Base-by-base conservation (phyloP, 2,888 invertebrate genomes). In the Cryptus viduatorius region DNA sequence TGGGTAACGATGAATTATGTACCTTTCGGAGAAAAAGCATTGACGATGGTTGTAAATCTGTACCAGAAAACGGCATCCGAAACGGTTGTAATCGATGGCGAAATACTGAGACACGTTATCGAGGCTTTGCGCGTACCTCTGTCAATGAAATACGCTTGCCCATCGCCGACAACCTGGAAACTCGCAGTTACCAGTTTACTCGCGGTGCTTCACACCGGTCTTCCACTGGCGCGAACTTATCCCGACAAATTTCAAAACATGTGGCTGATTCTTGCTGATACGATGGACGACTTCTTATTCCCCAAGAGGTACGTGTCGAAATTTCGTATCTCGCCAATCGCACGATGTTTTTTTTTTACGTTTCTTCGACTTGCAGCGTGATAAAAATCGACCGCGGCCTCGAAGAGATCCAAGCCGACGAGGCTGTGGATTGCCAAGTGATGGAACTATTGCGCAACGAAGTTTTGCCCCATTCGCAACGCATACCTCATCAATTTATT, bases 251-350 rank as follows among this genome's bases (percentile, higher is more conserved):
- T 97, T 93, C 94, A 95, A 77, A 95, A 95, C 71, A 97, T 98
- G 95, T 99, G 99, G 99, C 96, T 96, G 77, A 97, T 97, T 89
- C 94, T 99, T 80, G 98, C 98, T 0, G 95, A 95, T 73, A 97
- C 98, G 0, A 94, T 99, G 50, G 98, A 99, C 90, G 97, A 98
- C 78, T 99, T 99, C 93, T 95, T 99, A 81, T 99, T 99, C 92
- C 97, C 98, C 8, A 96, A 96, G 91, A 96, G 96, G 97, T 97
- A 94, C 1, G 93, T 61, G 29, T 73, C 29, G 90, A 91, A 79
- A 79, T 31, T 61, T 67, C 42, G 10, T 50, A 8, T 14, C 16
- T 61, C 37, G 7, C 5, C 8, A 37, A 37, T 37, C 4, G 37
- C 5, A 7, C 37, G 7, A 37, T 37, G 0, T 37, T 42, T 77